A percentile compares a stretch with the other conserved stretches of the same genome.
Conservation (phyloP, 2,797 vertebrate species). For the Myotis vivesi region DNA sequence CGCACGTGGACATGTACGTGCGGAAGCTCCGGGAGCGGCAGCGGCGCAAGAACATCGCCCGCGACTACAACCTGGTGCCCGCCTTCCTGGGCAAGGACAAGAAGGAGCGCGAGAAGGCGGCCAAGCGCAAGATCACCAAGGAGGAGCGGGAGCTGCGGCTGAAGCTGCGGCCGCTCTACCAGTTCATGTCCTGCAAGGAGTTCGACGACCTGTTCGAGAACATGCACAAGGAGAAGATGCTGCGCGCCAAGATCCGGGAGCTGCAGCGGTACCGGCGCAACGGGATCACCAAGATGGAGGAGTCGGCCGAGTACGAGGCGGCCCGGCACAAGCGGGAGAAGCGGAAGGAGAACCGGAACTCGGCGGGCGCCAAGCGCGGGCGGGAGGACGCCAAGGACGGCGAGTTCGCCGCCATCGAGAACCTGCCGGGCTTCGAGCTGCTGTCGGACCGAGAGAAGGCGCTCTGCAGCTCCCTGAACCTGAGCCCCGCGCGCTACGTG, state of each 20-base stretch:
- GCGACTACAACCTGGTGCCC: slow-evolving; percentile 95
- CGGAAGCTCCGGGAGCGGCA: slow-evolving; percentile 95
- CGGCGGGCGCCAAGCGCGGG: slow-evolving; percentile 88
- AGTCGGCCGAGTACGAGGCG: slow-evolving; percentile 95
- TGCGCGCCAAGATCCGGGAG: slow-evolving; percentile 95
- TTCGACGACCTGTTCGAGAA: slow-evolving; percentile 98
- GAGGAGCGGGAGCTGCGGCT: slow-evolving; percentile 95
- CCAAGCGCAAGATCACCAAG: slow-evolving; percentile 93
- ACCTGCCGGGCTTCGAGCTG: slow-evolving; percentile 94
- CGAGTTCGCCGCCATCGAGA: slow-evolving; percentile 95
- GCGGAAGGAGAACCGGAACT: slow-evolving; percentile 94
- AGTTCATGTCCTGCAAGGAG: slow-evolving; percentile 97
- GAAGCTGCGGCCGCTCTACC: slow-evolving; percentile 92
- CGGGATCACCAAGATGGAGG: slow-evolving; percentile 94
- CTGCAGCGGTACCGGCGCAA: slow-evolving; percentile 96
- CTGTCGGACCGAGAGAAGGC: slow-evolving; percentile 97
- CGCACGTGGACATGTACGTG: slow-evolving; percentile 99
- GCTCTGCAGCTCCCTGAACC: slow-evolving; percentile 93
- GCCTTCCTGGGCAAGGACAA: slow-evolving; percentile 94
- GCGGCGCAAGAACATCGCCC: slow-evolving; percentile 95
- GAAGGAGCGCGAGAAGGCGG: slow-evolving; percentile 91
- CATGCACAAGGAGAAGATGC: slow-evolving; percentile 94
- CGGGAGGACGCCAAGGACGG: slow-evolving; percentile 93
- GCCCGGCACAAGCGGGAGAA: slow-evolving; percentile 97
- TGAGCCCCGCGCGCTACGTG: slow-evolving; percentile 95